Base-by-base conservation (phyloP, 2,113 vertebrate genomes). In the Psephotus haematonotus region DNA sequence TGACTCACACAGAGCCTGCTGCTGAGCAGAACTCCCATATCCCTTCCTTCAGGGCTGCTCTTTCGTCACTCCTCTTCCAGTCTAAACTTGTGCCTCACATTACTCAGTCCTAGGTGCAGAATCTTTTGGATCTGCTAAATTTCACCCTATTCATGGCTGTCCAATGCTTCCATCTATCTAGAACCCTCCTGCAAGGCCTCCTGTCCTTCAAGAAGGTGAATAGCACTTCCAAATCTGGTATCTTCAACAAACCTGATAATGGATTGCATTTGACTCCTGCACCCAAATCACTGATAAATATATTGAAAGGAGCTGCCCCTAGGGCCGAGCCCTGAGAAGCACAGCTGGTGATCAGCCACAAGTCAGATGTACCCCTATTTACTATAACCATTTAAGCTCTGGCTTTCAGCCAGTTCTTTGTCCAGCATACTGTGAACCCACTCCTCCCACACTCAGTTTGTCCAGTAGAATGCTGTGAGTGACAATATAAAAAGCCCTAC, bases 1-100 rank as follows among this genome's bases (percentile, higher is more conserved):
- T 53, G 76, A 13, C 22, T 25, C 28, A 11, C 3, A 4, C 4
- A 6, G 43, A 69, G n/a, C 25, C 25, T 59, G 33, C 57, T 35
- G 33, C 27, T 2, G 0, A 17, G 4, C 25, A 31, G 44, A 17
- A 20, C 18, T 10, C 13, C n/a, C 64, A 25, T 6, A 39, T 5
- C 15, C 55, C 65, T 35, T 50, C 17, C 39, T 43, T 35, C 25
- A 49, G 64, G 33, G 57, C 33, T 35, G 33, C 31, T 55, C 23
- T 27, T 13, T 65, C 28, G 53, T 4, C 19, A 10, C 11, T 64
- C 11, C 29, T 60, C 25, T 75, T 44, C 62, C 33, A 25, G 1
- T 27, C 8, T 4, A 43, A 4, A 5, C 29, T 17, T 29, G 28
- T 13, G 35, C 24, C 10, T 0, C 0, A 3, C 0, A 2, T 39